A percentile compares a stretch with the other conserved stretches of the same genome.
Evolutionary conservation across 2,888 invertebrate species (phyloP).

Genomic region (Hybos culiciformis): DNA sequence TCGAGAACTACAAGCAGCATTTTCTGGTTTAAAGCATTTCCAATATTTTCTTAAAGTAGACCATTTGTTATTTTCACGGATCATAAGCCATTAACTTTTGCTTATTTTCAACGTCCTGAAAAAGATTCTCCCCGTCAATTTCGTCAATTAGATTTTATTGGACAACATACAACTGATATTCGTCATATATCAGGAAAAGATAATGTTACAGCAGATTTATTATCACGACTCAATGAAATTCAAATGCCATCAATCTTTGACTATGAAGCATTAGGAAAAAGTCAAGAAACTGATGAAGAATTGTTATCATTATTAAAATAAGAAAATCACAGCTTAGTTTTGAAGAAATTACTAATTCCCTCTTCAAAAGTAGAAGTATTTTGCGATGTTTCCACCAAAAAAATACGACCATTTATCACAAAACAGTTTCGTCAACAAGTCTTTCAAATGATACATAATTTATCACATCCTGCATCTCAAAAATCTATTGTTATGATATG

Average conservation of each 20-base stretch:
- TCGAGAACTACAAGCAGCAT: no score
- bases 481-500: neutral
- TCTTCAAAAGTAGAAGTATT: neutral
- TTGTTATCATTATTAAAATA: no score
- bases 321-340: neutral
- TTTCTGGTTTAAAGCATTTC: no score
- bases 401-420: neutral
- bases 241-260: neutral
- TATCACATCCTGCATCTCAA: constrained; percentile 15
- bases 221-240: constrained; percentile 3
- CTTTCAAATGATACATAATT: constrained; percentile 10
- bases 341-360: neutral
- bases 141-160: constrained; percentile 4
- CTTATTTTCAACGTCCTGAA: neutral
- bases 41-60: no score
- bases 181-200: constrained; percentile 5
- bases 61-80: no score
- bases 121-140: neutral
- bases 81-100: neutral
- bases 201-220: constrained; percentile 3
- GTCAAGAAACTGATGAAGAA: neutral
- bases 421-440: neutral
- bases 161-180: constrained; percentile 4
- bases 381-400: constrained; percentile 2
- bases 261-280: neutral